Base-by-base conservation (phyloP, 2,113 vertebrate species). In the Nicator chloris region DNA sequence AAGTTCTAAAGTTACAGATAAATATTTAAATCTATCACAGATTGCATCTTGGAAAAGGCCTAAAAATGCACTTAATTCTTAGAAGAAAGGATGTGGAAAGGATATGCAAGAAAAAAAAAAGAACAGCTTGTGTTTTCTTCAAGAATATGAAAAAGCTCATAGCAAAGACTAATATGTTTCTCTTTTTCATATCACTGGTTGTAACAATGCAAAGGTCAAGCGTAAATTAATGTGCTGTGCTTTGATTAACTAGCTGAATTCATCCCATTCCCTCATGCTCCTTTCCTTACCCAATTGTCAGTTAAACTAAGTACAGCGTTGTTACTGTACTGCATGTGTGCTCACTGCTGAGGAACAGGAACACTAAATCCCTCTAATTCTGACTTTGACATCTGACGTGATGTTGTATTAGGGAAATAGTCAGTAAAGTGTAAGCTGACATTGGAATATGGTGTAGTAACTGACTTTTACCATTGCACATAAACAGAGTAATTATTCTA, bases 401-500 rank as follows among this genome's bases (percentile, higher is more conserved):
- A 57, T 91, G 26, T n/a, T 14, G 4, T 90, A 40, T 92, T 91
- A 86, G 27, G 82, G 47, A 93, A 96, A 91, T 77, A 60, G 0
- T 22, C 88, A 82, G 47, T 93, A 57, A 94, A 88, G 40, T 93
- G 50, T 96, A 91, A 94, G 73, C 86, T 97, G 95, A 92, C 86
- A 75, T 78, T 97, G 86, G 92, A 92, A 92, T 95, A 88, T 85
- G 79, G 88, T 95, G 85, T 94, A 76, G 90, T 93, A 96, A 96
- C 85, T 97, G 96, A 94, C 95, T 96, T 98, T 97, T 95, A 96
- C 95, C 95, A 86, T 88, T 97, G 93, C 96, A 96, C 94, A 93
- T 98, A 96, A 98, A 97, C 94, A 96, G 95, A 95, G 80, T 94
- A 92, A 95, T 97, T 97, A 97, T 88, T 97, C 91, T 98, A 96